Conservation (phyloP, 2,888 invertebrate genomes). For the Limnephilus auricula region DNA sequence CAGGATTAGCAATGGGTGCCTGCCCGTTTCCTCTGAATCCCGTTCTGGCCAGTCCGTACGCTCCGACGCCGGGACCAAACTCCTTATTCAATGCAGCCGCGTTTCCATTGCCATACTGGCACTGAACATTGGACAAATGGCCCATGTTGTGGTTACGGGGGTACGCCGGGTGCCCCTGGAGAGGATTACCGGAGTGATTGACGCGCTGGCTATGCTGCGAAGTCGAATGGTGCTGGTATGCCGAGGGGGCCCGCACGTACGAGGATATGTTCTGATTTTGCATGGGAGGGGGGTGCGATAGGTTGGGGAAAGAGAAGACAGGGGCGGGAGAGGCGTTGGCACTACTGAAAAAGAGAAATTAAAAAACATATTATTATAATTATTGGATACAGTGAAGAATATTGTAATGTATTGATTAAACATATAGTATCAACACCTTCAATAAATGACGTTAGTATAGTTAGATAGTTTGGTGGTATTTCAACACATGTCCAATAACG, state of each 20-base stretch:
- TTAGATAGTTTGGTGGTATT: too few relatives aligned
- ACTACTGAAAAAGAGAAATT: constrained; percentile 21
- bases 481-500: too few relatives aligned
- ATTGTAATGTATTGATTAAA: too few relatives aligned
- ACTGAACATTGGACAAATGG: neutral
- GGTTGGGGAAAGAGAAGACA: constrained; percentile 25
- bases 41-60: neutral
- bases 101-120: neutral
- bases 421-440: too few relatives aligned
- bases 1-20: neutral
- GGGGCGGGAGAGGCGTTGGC: constrained; percentile 41
- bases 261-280: neutral
- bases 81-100: neutral
- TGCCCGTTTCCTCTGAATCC: neutral
- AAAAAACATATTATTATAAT: neutral
- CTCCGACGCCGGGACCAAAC: neutral
- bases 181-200: neutral
- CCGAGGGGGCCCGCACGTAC: neutral
- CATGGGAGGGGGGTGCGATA: constrained; percentile 17
- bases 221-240: neutral
- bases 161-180: neutral
- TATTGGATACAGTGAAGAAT: neutral
- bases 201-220: neutral
- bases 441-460: too few relatives aligned
- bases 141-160: neutral